Evolutionary conservation across 2,113 vertebrate genomes (phyloP), one percentile per base, ranked within the genome.

Genomic region (Apistogramma diplotaenia): DNA sequence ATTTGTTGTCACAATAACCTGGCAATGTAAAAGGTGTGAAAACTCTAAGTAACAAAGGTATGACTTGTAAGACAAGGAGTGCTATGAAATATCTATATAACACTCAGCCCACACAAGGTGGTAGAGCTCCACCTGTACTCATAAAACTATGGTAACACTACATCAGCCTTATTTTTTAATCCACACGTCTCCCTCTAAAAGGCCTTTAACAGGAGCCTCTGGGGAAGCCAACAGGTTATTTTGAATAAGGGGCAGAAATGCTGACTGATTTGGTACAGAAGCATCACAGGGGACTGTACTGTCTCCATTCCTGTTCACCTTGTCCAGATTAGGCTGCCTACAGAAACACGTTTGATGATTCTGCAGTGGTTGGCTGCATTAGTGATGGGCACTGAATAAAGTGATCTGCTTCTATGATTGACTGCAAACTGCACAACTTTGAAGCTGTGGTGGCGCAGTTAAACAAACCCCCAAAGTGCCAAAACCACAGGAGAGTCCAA

Each of bases 1-100:
- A 46, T 61, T 74, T 81, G 25, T 84, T 76, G 43, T 72, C 40
- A 49, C 57, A 57, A 61, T n/a, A 81, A 55, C 18, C 11, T 62
- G 60, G 23, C 49, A 43, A 51, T 55, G 51, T 49, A 15, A 46
- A 70, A 46, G 27, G 78, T 60, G 70, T 74, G 51, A 29, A 61
- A 73, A 76, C 27, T 10, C 19, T 59, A 16, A 61, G 31, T 37
- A 46, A 65, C 29, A 29, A 76, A 56, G 58, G n/a, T 74, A 40
- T 27, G 74, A 15, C 21, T 72, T 67, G 55, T 57, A 78, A 11
- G 1, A 1, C 70, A 19, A 23, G 25, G 21, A 3, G 18, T 57
- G 6, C 65, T 51, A 29, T 70, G 40, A 11, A 51, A 70, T 70
- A 51, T 70, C 65, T 43, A 70, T 3, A 70, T 61, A 18, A 43